phyloP scores from a whole-genome alignment of 2,888 invertebrate species.

The Tetragonula carbonaria region DNA sequence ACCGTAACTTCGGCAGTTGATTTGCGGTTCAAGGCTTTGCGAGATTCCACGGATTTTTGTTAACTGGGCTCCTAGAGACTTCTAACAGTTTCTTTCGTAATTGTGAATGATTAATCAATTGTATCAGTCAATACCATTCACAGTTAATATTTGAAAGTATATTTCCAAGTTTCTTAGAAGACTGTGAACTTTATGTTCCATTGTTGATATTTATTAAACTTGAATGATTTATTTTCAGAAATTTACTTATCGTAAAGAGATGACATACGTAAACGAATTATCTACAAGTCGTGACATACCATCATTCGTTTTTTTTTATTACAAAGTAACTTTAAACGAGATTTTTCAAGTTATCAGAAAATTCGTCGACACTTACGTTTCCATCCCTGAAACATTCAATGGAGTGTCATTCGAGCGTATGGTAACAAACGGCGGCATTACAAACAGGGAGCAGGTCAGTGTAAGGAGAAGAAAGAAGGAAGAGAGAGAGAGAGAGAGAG shows the following conservation, averaged over 20 bases:
- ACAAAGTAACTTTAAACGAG: background rate
- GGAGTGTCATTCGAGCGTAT: background rate
- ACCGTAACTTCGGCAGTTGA: conserved; percentile 18
- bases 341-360: too few relatives aligned
- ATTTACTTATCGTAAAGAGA: background rate
- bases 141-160: background rate
- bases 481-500: background rate
- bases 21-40: background rate
- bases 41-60: background rate
- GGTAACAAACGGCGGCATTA: background rate
- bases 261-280: background rate
- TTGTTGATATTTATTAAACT: too few relatives aligned
- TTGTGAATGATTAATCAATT: background rate
- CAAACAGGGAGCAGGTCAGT: background rate
- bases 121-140: too few relatives aligned
- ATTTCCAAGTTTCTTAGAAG: too few relatives aligned
- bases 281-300: background rate
- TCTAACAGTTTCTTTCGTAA: background rate
- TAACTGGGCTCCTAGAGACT: background rate
- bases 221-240: background rate
- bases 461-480: background rate
- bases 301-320: background rate
- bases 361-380: background rate
- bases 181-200: too few relatives aligned
- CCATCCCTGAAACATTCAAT: background rate